Evolutionary conservation across 23 tunicate genomes (phyloP).

Genomic region (Aplidium turbinatum): DNA sequence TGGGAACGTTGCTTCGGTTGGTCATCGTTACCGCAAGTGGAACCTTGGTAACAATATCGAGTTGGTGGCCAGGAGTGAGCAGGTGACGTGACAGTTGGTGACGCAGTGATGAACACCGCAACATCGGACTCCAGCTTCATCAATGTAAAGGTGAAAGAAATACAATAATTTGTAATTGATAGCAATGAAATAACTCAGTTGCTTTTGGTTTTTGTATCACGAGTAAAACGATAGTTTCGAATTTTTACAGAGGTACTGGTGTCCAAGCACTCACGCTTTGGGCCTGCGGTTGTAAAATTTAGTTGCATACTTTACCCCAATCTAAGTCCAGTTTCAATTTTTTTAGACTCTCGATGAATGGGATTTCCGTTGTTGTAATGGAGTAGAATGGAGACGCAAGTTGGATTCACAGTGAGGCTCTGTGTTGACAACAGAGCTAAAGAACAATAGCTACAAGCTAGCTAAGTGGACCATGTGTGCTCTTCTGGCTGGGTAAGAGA

Average conservation of each 20-base stretch:
- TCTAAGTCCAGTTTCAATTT: too few relatives aligned
- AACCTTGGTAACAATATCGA: slow-evolving; percentile 85
- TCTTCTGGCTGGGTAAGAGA: slow-evolving; percentile 90
- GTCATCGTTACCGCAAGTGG: slow-evolving; percentile 94
- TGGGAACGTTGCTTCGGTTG: slow-evolving; percentile 91
- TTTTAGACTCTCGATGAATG: slow-evolving; percentile 92
- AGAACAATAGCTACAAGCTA: slow-evolving; percentile 93
- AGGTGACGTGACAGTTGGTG: too few relatives aligned
- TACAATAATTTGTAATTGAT: too few relatives aligned
- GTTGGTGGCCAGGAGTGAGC: slow-evolving; percentile 87
- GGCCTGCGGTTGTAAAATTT: too few relatives aligned
- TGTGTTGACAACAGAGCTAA: slow-evolving; percentile 93
- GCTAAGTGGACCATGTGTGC: slow-evolving; percentile 99
- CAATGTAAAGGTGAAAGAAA: slow-evolving; percentile 95
- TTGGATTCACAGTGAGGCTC: slow-evolving; percentile 95
- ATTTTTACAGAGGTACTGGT: too few relatives aligned
- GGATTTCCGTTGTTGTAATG: slow-evolving; percentile 90
- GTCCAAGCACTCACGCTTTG: too few relatives aligned
- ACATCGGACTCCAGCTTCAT: slow-evolving; percentile 70
- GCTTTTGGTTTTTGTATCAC: too few relatives aligned
- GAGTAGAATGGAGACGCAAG: slow-evolving; percentile 96
- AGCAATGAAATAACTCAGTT: too few relatives aligned
- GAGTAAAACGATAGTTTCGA: too few relatives aligned
- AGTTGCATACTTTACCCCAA: too few relatives aligned
- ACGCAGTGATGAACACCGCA: slow-evolving; percentile 76